These are phyloP conservation scores for Caenorhabditis inopinata DNA, from an alignment of 1,140 invertebrate species.

Conservation along the genomic window DNA sequence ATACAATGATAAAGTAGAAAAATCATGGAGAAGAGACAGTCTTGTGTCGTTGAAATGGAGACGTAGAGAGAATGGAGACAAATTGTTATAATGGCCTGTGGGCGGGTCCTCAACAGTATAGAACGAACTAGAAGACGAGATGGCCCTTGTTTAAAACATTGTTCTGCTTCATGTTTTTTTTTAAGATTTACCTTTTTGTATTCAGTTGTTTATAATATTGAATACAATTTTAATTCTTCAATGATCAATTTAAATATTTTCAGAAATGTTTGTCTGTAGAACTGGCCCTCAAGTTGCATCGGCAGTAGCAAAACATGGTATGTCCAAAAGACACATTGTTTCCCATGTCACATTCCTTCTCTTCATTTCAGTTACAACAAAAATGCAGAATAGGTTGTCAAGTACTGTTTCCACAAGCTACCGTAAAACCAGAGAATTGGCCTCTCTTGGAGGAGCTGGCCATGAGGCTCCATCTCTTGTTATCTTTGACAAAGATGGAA, in stretches of 20 bases:
- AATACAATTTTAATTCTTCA: too few species aligned
- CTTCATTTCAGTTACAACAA: not conserved
- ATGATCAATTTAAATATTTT: not conserved
- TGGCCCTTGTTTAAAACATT: constrained; percentile 20
- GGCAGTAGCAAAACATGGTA: not conserved
- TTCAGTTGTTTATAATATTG: too few species aligned
- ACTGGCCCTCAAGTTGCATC: not conserved
- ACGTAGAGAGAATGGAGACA: constrained; percentile 17
- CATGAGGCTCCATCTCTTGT: constrained; percentile 60
- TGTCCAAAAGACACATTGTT: not conserved
- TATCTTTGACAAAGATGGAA: constrained; percentile 71
- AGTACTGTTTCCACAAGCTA: constrained; percentile 16
- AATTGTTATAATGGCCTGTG: constrained; percentile 23
- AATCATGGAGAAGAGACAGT: not conserved
- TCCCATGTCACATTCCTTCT: not conserved
- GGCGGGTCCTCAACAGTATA: not conserved
- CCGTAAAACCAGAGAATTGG: constrained; percentile 11
- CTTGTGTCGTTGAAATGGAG: constrained; percentile 21
- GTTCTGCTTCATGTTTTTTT: not conserved
- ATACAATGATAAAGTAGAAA: not conserved
- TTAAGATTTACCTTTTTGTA: too few species aligned
- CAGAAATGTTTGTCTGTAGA: constrained; percentile 7
- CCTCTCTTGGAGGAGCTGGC: not conserved
- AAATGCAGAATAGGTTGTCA: too few species aligned
- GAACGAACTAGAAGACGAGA: not conserved